Evolutionary conservation across 2,888 invertebrate species (phyloP).

Genomic region (Agonopterix alstromeriana): DNA sequence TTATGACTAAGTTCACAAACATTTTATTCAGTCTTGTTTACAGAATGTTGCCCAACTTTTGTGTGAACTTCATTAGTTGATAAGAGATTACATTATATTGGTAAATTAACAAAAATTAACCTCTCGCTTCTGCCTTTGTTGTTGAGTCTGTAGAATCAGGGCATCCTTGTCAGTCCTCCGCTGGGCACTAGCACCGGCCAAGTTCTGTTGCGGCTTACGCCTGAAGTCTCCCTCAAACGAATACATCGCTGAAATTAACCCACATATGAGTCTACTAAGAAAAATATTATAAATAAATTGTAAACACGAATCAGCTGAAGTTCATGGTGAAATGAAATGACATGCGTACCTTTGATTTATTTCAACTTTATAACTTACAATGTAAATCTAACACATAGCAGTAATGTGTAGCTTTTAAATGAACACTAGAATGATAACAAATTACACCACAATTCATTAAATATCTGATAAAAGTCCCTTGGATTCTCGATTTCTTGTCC

Average conservation of each 20-base stretch:
- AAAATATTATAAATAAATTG: constrained; percentile 14
- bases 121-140: constrained; percentile 92
- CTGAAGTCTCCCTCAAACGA: constrained; percentile 95
- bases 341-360: constrained; percentile 2
- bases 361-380: background rate
- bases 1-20: too few relatives aligned
- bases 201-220: constrained; percentile 90
- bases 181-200: constrained; percentile 89
- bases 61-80: too few relatives aligned
- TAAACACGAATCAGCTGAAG: constrained; percentile 58
- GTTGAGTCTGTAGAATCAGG: constrained; percentile 87
- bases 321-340: constrained; percentile 1
- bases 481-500: background rate
- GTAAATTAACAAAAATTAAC: constrained; percentile 54
- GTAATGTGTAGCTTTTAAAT: background rate
- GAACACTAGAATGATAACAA: background rate
- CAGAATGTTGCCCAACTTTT: too few relatives aligned
- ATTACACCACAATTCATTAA: constrained; percentile 3
- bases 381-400: background rate
- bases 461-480: background rate
- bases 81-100: too few relatives aligned
- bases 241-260: constrained; percentile 67
- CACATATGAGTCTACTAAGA: background rate
- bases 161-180: constrained; percentile 81
- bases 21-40: too few relatives aligned